Percentiles rank a stretch among this genome's conserved stretches.
Evolutionary conservation across 1,140 invertebrate genomes (phyloP).

Genomic region (Sarcophaga bullata): DNA sequence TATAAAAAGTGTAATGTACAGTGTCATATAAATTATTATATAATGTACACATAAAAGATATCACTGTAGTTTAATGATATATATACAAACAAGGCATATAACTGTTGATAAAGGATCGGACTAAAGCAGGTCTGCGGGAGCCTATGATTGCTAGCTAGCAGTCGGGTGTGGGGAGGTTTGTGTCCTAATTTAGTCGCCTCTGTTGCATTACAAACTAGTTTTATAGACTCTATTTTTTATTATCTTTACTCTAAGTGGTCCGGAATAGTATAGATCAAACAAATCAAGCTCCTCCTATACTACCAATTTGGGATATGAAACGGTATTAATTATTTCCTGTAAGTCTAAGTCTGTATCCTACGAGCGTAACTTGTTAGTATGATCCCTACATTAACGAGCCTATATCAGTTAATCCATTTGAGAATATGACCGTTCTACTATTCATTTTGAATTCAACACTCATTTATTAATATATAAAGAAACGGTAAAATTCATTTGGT

Average conservation of each 20-base stretch:
- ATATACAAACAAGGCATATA: too few species aligned
- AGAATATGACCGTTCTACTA: too few species aligned
- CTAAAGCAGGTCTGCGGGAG: not conserved
- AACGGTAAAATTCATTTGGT: too few species aligned
- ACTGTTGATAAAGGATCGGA: too few species aligned
- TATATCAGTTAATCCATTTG: not conserved
- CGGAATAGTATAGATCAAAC: not conserved
- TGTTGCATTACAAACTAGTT: not conserved
- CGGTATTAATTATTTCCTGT: not conserved
- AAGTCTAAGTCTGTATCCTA: not conserved
- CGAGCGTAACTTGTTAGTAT: not conserved
- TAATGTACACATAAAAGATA: not conserved
- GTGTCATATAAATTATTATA: not conserved
- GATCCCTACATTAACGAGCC: not conserved
- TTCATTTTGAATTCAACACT: too few species aligned
- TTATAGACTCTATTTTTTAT: not conserved
- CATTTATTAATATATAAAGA: too few species aligned
- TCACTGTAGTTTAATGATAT: not conserved
- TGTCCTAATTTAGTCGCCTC: too few species aligned
- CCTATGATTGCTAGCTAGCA: not conserved
- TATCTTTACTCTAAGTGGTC: not conserved
- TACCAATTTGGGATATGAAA: not conserved
- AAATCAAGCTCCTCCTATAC: not conserved
- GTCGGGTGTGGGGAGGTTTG: too few species aligned
- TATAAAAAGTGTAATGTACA: too few species aligned